Base-by-base conservation (phyloP, 2,888 invertebrate genomes). In the Nyleta sp. region DNA sequence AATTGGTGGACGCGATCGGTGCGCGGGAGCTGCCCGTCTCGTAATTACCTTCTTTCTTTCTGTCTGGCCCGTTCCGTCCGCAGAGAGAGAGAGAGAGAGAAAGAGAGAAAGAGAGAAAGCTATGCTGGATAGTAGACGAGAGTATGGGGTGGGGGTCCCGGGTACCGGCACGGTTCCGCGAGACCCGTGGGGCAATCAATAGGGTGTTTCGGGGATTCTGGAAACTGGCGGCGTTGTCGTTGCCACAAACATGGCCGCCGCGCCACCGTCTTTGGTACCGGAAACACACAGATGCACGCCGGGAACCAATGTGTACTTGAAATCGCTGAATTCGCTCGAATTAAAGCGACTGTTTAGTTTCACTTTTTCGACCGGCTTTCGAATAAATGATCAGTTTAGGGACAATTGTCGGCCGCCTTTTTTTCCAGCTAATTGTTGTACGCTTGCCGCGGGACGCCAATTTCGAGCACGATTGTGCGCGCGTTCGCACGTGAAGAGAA, bases 141-240 rank as follows among this genome's bases (percentile, higher is more conserved):
- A 53, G 73, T 64, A 81, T 81, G 82, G 83, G 81, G 83, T 78
- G 84, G 83, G 85, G 86, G 81, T 84, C 86, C 84, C 86, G 86
- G 85, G 86, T 87, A 86, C 87, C 86, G 84, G 84, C 73, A 76
- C 84, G 81, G 82, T 82, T 83, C 81, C 84, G 80, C 84, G 83
- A 82, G 85, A 86, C 85, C 86, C 85, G 87, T 85, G 86, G 85
- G 89, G 91, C 91, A 92, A 92, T 92, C 92, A 92, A 92, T 92
- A 92, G 92, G 91, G 91, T 92, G 91, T 92, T 92, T 91, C 89
- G 88, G 87, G 85, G 87, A 89, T 89, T 89, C 89, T 87, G 87
- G 84, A 88, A 88, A 88, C 88, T 85, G 83, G 85, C 85, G 84
- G 84, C 85, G 86, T 81, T 85, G 84, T 84, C 84, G 85, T 89